Evolutionary conservation across 2,888 invertebrate species (phyloP).

Genomic region (Amphipyra tragopoginis): DNA sequence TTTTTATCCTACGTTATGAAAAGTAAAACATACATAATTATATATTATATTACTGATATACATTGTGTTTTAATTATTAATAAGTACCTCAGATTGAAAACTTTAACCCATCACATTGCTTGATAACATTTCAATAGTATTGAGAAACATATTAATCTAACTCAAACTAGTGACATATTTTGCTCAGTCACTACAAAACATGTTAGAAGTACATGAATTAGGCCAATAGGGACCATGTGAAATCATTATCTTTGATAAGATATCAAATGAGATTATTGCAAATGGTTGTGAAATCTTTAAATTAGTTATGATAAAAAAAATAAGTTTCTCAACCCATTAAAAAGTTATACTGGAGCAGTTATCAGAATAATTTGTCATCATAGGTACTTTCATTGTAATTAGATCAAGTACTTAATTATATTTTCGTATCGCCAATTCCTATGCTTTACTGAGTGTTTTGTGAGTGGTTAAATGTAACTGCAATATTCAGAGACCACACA

Average conservation of each 20-base stretch:
- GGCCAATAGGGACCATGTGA: slow-evolving; percentile 40
- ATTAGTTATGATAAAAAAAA: slow-evolving; percentile 5
- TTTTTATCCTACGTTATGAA: slow-evolving; percentile 54
- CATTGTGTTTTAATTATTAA: too few species aligned
- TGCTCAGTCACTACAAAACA: slow-evolving; percentile 55
- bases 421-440: too few species aligned
- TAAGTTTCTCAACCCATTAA: slow-evolving; percentile 58
- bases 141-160: slow-evolving; percentile 53
- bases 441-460: too few species aligned
- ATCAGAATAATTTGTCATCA: slow-evolving; percentile 79
- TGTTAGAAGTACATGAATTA: slow-evolving; percentile 57
- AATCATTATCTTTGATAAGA: slow-evolving; percentile 32
- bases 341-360: slow-evolving; percentile 68
- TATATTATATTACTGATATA: not conserved
- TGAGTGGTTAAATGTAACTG: too few species aligned
- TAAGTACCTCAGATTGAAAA: slow-evolving; percentile 85
- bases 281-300: slow-evolving; percentile 42
- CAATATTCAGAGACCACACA: too few species aligned
- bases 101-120: slow-evolving; percentile 84
- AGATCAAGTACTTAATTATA: too few species aligned
- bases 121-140: slow-evolving; percentile 67
- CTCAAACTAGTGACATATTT: slow-evolving; percentile 58
- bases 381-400: slow-evolving; percentile 39
- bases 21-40: slow-evolving; percentile 18
- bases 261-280: slow-evolving; percentile 53